phyloP scores from a whole-genome alignment of 2,113 vertebrate genomes.

The Peromyscus maniculatus region DNA sequence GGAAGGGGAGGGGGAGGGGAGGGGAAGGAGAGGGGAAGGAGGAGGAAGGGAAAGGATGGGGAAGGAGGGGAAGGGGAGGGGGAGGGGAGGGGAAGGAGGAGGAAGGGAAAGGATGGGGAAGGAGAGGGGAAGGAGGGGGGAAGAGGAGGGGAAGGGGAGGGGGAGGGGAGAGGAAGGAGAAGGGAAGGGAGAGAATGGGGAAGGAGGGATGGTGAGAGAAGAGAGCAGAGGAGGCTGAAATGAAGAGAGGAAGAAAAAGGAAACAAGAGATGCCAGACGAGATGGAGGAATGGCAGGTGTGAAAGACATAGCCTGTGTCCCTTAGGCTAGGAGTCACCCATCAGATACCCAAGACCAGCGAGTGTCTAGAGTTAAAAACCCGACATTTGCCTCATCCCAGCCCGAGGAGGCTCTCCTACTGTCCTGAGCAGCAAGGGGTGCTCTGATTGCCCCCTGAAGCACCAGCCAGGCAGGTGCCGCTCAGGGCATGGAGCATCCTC shows the following conservation, averaged over 20 bases:
- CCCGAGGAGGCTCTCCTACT: not conserved
- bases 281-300: not conserved
- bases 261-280: not conserved
- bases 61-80: too few species aligned
- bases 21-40: too few species aligned
- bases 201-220: not conserved
- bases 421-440: not conserved
- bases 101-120: not conserved
- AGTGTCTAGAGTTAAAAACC: not conserved
- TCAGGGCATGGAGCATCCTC: not conserved
- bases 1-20: not conserved
- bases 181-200: not conserved
- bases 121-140: not conserved
- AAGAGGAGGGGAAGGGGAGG: not conserved
- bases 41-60: too few species aligned
- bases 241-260: not conserved
- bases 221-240: not conserved
- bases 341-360: constrained; percentile 47
- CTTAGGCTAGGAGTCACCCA: constrained; percentile 74
- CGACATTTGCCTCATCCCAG: not conserved
- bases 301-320: not conserved
- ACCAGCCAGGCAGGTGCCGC: too few species aligned
- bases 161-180: too few species aligned
- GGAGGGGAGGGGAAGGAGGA: not conserved
- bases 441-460: not conserved